phyloP scores from a whole-genome alignment of 1,140 invertebrate species.

The Choristoneura fumiferana region DNA sequence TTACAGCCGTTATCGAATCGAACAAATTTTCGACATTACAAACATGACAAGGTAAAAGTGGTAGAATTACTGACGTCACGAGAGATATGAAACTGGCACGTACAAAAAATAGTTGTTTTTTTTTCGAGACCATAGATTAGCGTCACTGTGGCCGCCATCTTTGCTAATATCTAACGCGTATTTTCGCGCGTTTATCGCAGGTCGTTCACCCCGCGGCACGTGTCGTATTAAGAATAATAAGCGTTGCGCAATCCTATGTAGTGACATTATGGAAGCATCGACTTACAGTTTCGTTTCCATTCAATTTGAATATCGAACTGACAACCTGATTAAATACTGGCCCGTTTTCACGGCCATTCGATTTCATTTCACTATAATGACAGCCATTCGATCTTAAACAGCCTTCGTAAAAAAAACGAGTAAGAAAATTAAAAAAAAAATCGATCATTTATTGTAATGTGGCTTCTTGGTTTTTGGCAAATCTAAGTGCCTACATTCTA shows the following conservation, averaged over 20 bases:
- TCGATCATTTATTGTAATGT: no score
- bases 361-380: no score
- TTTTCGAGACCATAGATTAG: slow-evolving; percentile 4
- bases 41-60: no score
- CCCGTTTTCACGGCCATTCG: no score
- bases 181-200: slow-evolving; percentile 14
- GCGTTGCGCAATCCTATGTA: slow-evolving; percentile 10
- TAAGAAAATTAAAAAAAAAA: no score
- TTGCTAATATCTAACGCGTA: slow-evolving; percentile 10
- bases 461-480: no score
- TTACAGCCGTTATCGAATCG: no score
- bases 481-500: no score
- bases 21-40: no score
- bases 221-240: slow-evolving; percentile 11
- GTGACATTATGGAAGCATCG: slow-evolving; percentile 6
- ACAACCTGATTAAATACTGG: not conserved
- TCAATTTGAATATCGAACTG: not conserved
- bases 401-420: no score
- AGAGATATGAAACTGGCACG: not conserved
- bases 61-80: no score
- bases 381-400: no score
- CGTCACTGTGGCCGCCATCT: slow-evolving; percentile 9
- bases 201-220: slow-evolving; percentile 10
- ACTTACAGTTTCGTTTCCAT: not conserved
- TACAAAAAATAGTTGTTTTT: not conserved